These are phyloP conservation scores for Piscicola geometra DNA, from an alignment of 2,888 invertebrate species.

Conservation along the genomic window DNA sequence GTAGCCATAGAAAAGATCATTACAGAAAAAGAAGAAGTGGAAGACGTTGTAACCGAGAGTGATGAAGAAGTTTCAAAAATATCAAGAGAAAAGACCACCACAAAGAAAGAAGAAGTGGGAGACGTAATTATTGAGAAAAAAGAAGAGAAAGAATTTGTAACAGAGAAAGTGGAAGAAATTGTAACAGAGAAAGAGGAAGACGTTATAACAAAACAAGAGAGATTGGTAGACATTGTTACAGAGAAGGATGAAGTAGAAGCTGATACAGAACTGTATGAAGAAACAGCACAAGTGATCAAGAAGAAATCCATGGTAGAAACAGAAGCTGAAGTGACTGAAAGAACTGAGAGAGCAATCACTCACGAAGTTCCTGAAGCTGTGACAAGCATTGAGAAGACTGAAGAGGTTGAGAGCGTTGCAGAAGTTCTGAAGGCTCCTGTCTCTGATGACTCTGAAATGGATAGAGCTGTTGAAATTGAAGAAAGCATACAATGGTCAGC, in stretches of 20 bases:
- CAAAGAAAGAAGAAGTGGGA: neutral
- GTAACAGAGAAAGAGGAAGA: constrained; percentile 11
- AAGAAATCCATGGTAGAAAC: no score
- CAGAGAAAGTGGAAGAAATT: neutral
- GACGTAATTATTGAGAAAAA: neutral
- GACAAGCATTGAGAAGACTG: no score
- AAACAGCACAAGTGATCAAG: no score
- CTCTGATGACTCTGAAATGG: no score
- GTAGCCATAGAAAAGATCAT: neutral
- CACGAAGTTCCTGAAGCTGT: no score
- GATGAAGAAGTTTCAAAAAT: neutral
- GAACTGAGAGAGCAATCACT: no score
- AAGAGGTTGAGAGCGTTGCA: neutral
- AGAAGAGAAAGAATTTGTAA: neutral
- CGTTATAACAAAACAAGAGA: neutral
- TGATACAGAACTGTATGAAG: neutral
- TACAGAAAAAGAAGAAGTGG: neutral
- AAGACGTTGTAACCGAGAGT: neutral
- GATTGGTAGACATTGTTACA: no score
- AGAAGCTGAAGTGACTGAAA: no score
- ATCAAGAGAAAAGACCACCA: neutral
- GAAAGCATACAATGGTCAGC: no score
- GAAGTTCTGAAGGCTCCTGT: no score
- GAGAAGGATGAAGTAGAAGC: neutral
- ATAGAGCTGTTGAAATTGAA: no score